phyloP scores from a whole-genome alignment of 2,797 vertebrate species.

The Tadarida brasiliensis region DNA sequence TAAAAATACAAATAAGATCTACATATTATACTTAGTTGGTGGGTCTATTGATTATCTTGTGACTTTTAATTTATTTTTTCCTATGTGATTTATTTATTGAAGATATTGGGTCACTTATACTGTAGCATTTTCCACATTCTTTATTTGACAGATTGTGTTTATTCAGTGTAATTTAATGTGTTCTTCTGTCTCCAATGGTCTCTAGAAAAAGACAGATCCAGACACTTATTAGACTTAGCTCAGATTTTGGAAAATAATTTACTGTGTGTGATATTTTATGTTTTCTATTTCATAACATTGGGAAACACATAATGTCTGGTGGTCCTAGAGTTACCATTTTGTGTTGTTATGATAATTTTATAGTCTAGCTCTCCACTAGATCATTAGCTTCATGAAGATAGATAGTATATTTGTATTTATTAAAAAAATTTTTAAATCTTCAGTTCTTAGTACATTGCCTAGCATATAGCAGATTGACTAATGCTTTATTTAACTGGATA shows the following conservation, averaged over 20 bases:
- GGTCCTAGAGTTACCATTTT: neutral
- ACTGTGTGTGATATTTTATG: neutral
- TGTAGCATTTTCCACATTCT: neutral
- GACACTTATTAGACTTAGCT: neutral
- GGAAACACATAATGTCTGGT: neutral
- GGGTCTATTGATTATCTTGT: neutral
- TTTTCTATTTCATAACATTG: neutral
- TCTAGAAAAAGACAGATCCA: neutral
- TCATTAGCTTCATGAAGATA: neutral
- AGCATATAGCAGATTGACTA: neutral
- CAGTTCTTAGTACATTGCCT: neutral
- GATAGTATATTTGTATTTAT: neutral
- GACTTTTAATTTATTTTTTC: slow-evolving; percentile 8
- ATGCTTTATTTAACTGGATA: slow-evolving; percentile 4
- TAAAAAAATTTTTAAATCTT: neutral
- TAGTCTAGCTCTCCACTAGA: neutral
- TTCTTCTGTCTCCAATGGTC: neutral
- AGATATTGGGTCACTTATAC: neutral
- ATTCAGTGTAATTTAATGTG: slow-evolving; percentile 3
- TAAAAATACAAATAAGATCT: slow-evolving; percentile 4
- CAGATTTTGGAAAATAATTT: neutral
- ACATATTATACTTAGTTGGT: neutral
- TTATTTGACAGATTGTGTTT: neutral
- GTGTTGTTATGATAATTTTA: neutral
- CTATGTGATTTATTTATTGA: slow-evolving; percentile 2